Base-by-base conservation (phyloP, 2,113 vertebrate genomes). In the Psilopogon haemacephalus region DNA sequence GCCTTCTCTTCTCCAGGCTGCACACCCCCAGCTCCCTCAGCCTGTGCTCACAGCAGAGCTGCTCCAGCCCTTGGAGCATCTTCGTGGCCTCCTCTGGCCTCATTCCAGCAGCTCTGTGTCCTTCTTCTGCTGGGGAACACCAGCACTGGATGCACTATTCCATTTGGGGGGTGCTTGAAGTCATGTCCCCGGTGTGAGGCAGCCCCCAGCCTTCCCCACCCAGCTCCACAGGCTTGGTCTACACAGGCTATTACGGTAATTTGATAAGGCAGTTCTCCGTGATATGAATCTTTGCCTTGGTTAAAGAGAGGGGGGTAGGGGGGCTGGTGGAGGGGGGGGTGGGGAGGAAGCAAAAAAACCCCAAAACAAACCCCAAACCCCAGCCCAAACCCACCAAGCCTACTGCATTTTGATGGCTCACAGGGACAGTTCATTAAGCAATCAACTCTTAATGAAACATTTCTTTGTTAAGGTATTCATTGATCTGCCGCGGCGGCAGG, bases 361-460 rank as follows among this genome's bases (percentile, higher is more conserved):
- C n/a, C 21, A 27, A 26, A 37, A 5, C 9, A 15, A 37, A 38
- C 33, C n/a, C n/a, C n/a, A n/a, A n/a, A n/a, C n/a, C n/a, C n/a
- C 27, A 42, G 44, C 54, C 32, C 32, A 33, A n/a, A 16, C 37
- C 62, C 28, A 20, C 56, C 30, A n/a, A n/a, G 10, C 24, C 65
- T 94, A 92, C 92, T 76, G 97, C 95, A 78, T 96, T 95, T 92
- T 93, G 96, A 97, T 97, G 96, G 96, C 96, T 98, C 97, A 84
- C 95, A 97, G 97, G 96, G 97, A 97, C 95, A 98, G 97, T 97
- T 98, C 97, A 97, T 98, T 97, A 98, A 97, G 97, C 97, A 98
- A 98, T 97, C 97, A 97, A 95, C 95, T 89, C 95, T 95, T 97
- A 98, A 98, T 98, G 97, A 98, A 98, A 97, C 97, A 98, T 97